These are phyloP conservation scores for Micromussa lordhowensis DNA, from an alignment of 92 coral and sea anemone genomes.

Conservation along the genomic window DNA sequence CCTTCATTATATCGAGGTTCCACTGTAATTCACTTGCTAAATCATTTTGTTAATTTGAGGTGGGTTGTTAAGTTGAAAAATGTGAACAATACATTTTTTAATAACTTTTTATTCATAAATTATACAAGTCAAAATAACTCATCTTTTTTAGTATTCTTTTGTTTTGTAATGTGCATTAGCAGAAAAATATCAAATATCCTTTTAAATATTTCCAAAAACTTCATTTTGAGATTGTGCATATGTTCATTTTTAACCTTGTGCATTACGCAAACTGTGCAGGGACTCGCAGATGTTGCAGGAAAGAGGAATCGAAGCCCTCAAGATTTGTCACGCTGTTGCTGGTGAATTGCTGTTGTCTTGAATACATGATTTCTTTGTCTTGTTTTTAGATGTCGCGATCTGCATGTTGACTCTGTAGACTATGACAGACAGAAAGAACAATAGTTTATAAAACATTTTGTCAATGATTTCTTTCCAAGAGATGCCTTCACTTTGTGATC, in stretches of 20 bases:
- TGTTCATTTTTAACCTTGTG: background rate
- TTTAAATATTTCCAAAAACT: constrained; percentile 13
- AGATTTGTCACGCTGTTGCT: background rate
- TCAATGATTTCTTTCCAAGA: too few relatives aligned
- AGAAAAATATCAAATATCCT: constrained; percentile 23
- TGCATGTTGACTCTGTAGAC: constrained; percentile 56
- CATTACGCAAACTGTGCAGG: background rate
- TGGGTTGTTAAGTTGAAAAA: background rate
- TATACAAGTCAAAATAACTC: constrained; percentile 5
- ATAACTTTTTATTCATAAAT: background rate
- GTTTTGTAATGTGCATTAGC: background rate
- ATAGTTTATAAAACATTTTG: too few relatives aligned
- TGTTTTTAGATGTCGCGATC: constrained; percentile 2
- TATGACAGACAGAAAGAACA: constrained; percentile 15
- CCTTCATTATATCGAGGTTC: too few relatives aligned
- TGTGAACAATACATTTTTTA: background rate
- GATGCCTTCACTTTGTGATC: too few relatives aligned
- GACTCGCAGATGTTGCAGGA: background rate
- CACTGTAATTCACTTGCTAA: too few relatives aligned
- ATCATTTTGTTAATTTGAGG: background rate
- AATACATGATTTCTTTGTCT: background rate
- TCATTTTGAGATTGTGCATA: constrained; percentile 3
- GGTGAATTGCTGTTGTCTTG: background rate
- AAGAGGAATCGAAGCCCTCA: background rate
- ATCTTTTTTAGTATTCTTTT: background rate